Percentiles rank a stretch among this genome's conserved stretches.
phyloP scores from a whole-genome alignment of 2,797 vertebrate genomes.

The Geotrypetes seraphini region DNA sequence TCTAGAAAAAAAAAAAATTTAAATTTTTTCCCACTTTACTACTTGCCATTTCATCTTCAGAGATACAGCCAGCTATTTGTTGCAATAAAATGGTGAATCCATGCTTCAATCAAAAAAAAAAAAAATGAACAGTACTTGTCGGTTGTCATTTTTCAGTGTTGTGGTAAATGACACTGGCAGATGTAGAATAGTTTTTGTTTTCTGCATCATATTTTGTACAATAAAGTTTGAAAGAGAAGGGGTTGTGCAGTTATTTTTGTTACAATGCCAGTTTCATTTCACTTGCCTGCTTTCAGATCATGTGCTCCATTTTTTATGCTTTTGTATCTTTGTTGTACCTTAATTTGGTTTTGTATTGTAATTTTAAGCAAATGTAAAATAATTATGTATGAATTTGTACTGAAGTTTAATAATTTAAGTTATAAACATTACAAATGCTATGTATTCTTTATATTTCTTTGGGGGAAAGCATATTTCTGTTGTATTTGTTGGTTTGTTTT shows the following conservation, averaged over 20 bases:
- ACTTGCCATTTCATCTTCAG: too few species aligned
- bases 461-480: background rate
- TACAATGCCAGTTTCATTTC: constrained; percentile 20
- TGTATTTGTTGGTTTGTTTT: too few species aligned
- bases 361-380: constrained; percentile 13
- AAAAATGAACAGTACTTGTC: too few species aligned
- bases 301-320: constrained; percentile 13
- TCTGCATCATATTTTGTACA: too few species aligned
- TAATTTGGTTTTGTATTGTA: constrained; percentile 23
- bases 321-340: constrained; percentile 27
- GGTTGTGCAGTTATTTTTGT: too few species aligned
- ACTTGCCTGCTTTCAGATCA: constrained; percentile 22
- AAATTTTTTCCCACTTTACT: too few species aligned
- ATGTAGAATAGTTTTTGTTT: background rate
- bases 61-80: too few species aligned
- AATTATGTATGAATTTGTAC: constrained; percentile 20
- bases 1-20: too few species aligned
- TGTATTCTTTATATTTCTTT: constrained; percentile 5
- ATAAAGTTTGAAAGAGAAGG: too few species aligned
- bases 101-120: too few species aligned
- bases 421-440: constrained; percentile 12
- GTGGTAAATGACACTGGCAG: background rate
- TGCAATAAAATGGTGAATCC: too few species aligned
- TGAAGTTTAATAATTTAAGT: constrained; percentile 10
- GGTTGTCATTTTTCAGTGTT: background rate